phyloP scores from a whole-genome alignment of 2,113 vertebrate genomes.

The Columba janthina region DNA sequence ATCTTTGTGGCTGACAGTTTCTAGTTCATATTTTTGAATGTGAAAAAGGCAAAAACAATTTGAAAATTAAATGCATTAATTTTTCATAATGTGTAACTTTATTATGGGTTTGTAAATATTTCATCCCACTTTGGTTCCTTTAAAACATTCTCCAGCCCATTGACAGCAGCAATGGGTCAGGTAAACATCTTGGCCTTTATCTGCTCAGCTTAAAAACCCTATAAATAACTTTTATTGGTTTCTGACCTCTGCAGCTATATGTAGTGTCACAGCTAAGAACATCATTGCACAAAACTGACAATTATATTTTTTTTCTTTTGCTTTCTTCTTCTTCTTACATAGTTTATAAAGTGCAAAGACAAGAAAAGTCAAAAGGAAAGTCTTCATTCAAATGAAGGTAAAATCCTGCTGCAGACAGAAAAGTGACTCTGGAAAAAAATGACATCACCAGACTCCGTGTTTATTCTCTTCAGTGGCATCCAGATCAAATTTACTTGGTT shows the following conservation, averaged over 20 bases:
- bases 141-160: not conserved
- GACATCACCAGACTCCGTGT: not conserved
- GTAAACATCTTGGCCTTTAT: conserved; percentile 53
- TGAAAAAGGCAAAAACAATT: not conserved
- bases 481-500: conserved; percentile 53
- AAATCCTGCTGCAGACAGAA: conserved; percentile 3
- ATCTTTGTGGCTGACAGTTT: not conserved
- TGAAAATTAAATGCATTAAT: conserved; percentile 14
- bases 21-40: not conserved
- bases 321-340: not conserved
- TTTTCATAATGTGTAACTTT: not conserved
- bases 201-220: conserved; percentile 27
- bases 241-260: not conserved
- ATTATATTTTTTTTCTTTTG: not conserved
- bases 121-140: conserved; percentile 8
- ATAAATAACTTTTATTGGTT: conserved; percentile 42
- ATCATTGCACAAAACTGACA: not conserved
- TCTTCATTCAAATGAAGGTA: conserved; percentile 5
- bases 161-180: conserved; percentile 21
- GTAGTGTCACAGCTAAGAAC: not conserved
- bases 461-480: conserved; percentile 30
- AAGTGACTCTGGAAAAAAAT: conserved; percentile 30
- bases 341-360: not conserved
- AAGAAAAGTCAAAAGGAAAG: conserved; percentile 3
- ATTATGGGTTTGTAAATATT: not conserved